A percentile compares a stretch with the other conserved stretches of the same genome.
These are phyloP conservation scores for Gymnocheta viridis DNA, from an alignment of 2,888 invertebrate species.

Conservation along the genomic window DNA sequence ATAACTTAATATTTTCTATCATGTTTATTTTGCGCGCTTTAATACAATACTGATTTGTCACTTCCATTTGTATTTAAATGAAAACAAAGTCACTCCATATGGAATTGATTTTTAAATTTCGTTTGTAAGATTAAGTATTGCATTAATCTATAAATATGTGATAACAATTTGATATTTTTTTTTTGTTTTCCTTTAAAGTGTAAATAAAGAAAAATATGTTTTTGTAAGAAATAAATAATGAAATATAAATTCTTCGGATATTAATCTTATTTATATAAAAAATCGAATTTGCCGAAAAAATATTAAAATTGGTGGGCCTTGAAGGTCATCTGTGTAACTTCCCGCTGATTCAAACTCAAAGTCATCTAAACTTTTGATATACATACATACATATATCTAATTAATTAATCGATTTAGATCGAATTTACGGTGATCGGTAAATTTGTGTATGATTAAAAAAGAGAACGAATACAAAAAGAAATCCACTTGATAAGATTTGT, in stretches of 20 bases:
- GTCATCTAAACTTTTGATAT: too few species aligned
- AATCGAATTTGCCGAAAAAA: too few species aligned
- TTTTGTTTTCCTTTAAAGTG: background rate
- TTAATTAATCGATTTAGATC: too few species aligned
- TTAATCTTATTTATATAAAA: too few species aligned
- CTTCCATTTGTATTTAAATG: background rate
- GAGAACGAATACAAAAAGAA: too few species aligned
- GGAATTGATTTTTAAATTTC: background rate
- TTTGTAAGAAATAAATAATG: background rate
- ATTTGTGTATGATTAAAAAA: too few species aligned
- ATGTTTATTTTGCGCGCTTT: background rate
- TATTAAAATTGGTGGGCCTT: too few species aligned
- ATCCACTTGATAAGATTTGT: too few species aligned
- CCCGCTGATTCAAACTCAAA: too few species aligned
- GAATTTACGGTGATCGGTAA: too few species aligned
- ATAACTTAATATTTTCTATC: background rate
- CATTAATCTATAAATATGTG: background rate
- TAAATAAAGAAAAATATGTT: conserved; percentile 9
- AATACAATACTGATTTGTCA: background rate
- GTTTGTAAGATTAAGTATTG: background rate
- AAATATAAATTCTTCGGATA: background rate
- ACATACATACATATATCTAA: too few species aligned
- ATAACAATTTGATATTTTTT: background rate
- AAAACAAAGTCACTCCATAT: conserved; percentile 5
- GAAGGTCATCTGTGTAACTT: too few species aligned